Evolutionary conservation across 2,113 vertebrate genomes (phyloP).

Genomic region (Sylvia atricapilla): DNA sequence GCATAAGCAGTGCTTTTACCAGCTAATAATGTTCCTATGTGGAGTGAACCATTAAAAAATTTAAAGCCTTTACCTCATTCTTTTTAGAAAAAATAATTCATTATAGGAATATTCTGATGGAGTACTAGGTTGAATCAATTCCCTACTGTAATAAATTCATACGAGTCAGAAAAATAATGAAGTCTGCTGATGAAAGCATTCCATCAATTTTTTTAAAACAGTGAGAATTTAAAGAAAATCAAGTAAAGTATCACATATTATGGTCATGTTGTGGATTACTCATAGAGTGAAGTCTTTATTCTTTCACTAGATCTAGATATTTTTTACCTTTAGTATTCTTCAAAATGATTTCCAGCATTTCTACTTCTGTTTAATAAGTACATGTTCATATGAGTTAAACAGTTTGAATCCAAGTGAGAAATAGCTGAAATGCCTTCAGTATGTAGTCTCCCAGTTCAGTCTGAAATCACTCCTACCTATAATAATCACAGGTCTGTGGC

Average conservation of each 20-base stretch:
- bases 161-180: background rate
- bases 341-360: background rate
- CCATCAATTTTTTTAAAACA: background rate
- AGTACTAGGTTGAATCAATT: background rate
- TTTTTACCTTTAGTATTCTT: background rate
- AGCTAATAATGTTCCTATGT: background rate
- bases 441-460: background rate
- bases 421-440: background rate
- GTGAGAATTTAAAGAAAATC: background rate
- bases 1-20: background rate
- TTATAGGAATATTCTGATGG: background rate
- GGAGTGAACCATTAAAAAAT: background rate
- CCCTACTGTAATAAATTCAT: background rate
- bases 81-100: background rate
- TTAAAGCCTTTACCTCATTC: background rate
- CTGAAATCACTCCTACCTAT: background rate
- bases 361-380: background rate
- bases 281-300: background rate
- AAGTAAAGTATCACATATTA: background rate
- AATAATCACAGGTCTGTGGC: background rate
- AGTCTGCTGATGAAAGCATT: background rate
- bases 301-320: background rate
- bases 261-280: background rate
- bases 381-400: background rate
- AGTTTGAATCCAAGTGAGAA: background rate